Percentiles rank a stretch among this genome's conserved stretches.
phyloP scores from a whole-genome alignment of 1,140 invertebrate species.

The Macrobrachium nipponense region DNA sequence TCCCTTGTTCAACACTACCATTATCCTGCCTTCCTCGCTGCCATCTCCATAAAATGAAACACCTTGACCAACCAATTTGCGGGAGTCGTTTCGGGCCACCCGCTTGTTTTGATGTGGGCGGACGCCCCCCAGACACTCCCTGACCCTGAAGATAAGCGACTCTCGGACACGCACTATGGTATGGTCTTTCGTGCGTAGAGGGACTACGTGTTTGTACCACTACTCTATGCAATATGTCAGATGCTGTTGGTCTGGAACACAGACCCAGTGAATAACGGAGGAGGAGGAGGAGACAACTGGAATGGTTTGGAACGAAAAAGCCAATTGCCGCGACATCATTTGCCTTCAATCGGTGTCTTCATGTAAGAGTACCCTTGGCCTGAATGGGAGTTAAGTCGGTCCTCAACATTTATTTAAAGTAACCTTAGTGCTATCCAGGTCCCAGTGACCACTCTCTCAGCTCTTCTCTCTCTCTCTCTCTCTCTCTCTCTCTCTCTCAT shows the following conservation, averaged over 20 bases:
- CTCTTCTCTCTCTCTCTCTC: conserved; percentile 22
- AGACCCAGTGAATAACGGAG: neutral
- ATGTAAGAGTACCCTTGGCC: neutral
- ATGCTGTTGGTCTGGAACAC: neutral
- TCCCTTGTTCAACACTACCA: too few species aligned
- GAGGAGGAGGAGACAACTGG: conserved; percentile 5
- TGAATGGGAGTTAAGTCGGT: neutral
- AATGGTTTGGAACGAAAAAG: too few species aligned
- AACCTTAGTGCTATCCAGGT: neutral
- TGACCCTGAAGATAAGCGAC: too few species aligned
- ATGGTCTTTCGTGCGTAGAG: too few species aligned
- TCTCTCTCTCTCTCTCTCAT: neutral
- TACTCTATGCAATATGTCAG: neutral
- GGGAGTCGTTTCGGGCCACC: too few species aligned
- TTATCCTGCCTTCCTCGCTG: too few species aligned
- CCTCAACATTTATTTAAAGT: neutral
- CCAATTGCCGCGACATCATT: too few species aligned
- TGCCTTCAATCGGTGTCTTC: neutral
- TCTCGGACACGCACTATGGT: too few species aligned
- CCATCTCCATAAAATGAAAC: too few species aligned
- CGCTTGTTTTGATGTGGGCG: too few species aligned
- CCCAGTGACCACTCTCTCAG: conserved; percentile 8
- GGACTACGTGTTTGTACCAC: neutral
- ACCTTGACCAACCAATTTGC: too few species aligned
- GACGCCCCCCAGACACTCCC: too few species aligned